A percentile compares a stretch with the other conserved stretches of the same genome.
These are phyloP conservation scores for Hirtodrosophila histrioides DNA, from an alignment of 2,888 invertebrate genomes.

Conservation along the genomic window DNA sequence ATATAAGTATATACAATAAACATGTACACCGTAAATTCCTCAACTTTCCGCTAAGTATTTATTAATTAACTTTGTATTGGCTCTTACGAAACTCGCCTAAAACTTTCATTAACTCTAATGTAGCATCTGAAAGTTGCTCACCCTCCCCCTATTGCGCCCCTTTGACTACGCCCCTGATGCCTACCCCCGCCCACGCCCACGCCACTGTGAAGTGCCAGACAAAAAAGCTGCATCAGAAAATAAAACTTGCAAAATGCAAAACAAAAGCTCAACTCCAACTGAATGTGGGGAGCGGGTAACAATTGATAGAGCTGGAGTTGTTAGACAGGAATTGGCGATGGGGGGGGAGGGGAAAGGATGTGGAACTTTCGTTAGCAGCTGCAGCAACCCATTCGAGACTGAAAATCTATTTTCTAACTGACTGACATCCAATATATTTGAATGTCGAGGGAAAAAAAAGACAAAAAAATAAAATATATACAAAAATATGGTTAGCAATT, in stretches of 20 bases:
- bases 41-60: too few species aligned
- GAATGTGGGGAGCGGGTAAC: constrained; percentile 3
- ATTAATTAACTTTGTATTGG: too few species aligned
- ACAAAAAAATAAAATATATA: constrained; percentile 6
- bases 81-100: constrained; percentile 18
- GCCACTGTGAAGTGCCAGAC: constrained; percentile 2
- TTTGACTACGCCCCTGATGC: constrained; percentile 8
- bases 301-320: constrained; percentile 45
- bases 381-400: constrained; percentile 53
- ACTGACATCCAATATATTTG: constrained; percentile 72
- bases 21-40: too few species aligned
- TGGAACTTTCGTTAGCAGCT: constrained; percentile 58
- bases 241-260: constrained; percentile 51
- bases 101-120: constrained; percentile 50
- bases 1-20: too few species aligned
- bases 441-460: constrained; percentile 27
- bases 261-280: constrained; percentile 51
- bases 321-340: constrained; percentile 5
- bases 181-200: too few species aligned
- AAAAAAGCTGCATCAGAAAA: constrained; percentile 34
- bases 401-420: constrained; percentile 78
- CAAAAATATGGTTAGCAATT: constrained; percentile 33
- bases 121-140: constrained; percentile 31
- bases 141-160: constrained; percentile 15
- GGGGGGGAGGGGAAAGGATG: neutral